These are phyloP conservation scores for Echeneis naucrates DNA, from an alignment of 2,797 vertebrate species.

Conservation along the genomic window DNA sequence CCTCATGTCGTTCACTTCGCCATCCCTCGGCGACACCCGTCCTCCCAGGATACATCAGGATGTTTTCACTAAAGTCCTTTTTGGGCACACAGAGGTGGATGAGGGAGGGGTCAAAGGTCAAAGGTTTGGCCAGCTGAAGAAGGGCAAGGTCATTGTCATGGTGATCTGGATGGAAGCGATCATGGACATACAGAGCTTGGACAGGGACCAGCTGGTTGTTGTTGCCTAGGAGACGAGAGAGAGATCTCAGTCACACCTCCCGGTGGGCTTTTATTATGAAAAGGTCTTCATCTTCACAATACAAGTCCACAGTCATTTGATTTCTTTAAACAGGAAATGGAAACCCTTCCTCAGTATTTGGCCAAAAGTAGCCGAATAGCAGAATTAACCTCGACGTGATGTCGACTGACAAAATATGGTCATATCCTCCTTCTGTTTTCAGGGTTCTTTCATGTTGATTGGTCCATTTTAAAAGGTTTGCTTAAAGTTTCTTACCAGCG, in stretches of 20 bases:
- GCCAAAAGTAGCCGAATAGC: background rate
- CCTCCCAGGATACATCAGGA: conserved; percentile 84
- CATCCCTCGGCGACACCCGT: conserved; percentile 60
- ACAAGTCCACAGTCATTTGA: background rate
- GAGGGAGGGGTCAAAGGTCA: conserved; percentile 71
- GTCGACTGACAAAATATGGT: too few relatives aligned
- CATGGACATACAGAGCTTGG: conserved; percentile 70
- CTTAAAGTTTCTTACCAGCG: conserved; percentile 70
- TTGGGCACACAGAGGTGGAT: conserved; percentile 88
- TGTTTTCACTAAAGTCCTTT: conserved; percentile 89
- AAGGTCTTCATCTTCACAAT: background rate
- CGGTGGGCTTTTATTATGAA: conserved; percentile 1
- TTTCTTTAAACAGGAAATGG: background rate
- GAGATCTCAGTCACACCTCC: background rate
- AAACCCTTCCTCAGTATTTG: too few relatives aligned
- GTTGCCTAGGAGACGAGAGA: conserved; percentile 43
- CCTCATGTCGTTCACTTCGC: background rate
- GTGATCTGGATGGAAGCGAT: conserved; percentile 60
- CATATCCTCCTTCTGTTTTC: too few relatives aligned
- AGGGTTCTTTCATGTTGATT: too few relatives aligned
- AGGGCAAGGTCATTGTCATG: conserved; percentile 86
- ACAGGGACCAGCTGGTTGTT: background rate
- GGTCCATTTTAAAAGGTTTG: too few relatives aligned
- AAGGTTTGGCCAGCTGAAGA: conserved; percentile 78
- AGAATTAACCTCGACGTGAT: too few relatives aligned